These are phyloP conservation scores for Arrhopalites spinosus DNA, from an alignment of 2,888 invertebrate genomes.

Conservation along the genomic window DNA sequence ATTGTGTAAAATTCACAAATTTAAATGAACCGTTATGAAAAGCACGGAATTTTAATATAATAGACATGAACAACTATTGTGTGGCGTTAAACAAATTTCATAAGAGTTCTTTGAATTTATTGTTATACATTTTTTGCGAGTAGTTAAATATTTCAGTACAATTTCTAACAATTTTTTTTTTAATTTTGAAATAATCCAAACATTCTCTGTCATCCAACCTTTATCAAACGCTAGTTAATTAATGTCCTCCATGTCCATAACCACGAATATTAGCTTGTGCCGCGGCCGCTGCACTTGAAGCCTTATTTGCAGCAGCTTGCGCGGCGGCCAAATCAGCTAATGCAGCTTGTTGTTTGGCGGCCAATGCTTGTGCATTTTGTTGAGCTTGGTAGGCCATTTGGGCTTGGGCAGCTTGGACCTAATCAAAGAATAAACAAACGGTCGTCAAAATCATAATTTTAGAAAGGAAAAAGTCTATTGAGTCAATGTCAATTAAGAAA, in stretches of 20 bases:
- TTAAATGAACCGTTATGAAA: no score
- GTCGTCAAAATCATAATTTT: neutral
- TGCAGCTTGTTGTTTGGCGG: conserved; percentile 55
- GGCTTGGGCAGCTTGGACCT: conserved; percentile 49
- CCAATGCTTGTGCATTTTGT: conserved; percentile 54
- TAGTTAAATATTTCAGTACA: no score
- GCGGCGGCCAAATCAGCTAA: conserved; percentile 53
- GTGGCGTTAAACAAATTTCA: no score
- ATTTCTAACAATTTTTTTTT: no score
- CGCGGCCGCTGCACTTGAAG: conserved; percentile 49
- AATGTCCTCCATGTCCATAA: conserved; percentile 48
- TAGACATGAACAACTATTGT: no score
- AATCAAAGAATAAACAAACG: neutral
- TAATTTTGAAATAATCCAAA: no score
- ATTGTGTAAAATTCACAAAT: no score
- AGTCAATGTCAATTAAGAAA: neutral
- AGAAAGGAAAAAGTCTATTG: neutral
- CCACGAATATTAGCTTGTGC: conserved; percentile 54
- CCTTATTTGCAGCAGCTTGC: conserved; percentile 51
- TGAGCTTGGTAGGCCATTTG: conserved; percentile 57
- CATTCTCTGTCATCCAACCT: no score
- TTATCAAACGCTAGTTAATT: no score
- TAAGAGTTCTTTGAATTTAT: no score
- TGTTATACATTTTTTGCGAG: no score
- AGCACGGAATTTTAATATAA: no score